A percentile compares a stretch with the other conserved stretches of the same genome.
Evolutionary conservation across 2,888 invertebrate genomes (phyloP).

Genomic region (Salpingus planirostris): DNA sequence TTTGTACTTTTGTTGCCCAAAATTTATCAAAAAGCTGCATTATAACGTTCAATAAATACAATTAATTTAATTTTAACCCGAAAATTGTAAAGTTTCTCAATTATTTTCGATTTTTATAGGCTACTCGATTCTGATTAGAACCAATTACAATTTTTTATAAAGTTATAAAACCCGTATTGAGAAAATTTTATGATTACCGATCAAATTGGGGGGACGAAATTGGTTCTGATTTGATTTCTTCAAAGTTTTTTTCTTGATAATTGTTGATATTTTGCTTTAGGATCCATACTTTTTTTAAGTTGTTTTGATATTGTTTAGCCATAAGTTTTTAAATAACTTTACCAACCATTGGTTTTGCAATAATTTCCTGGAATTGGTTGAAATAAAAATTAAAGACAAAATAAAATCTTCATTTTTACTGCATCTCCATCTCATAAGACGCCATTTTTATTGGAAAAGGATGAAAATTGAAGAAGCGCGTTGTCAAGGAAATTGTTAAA

Average conservation of each 20-base stretch:
- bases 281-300: constrained; percentile 23
- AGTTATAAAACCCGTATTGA: constrained; percentile 14
- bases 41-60: constrained; percentile 22
- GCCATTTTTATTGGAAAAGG: no score
- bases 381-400: constrained; percentile 25
- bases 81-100: constrained; percentile 30
- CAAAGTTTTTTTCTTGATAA: constrained; percentile 8
- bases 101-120: constrained; percentile 10
- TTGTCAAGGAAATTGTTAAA: no score
- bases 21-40: constrained; percentile 27
- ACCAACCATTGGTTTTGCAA: constrained; percentile 27
- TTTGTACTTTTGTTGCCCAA: constrained; percentile 32
- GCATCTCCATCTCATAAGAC: no score
- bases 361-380: constrained; percentile 32
- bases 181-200: no score
- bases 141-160: neutral
- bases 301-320: constrained; percentile 33
- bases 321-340: constrained; percentile 23
- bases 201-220: no score
- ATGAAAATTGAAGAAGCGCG: no score
- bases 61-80: constrained; percentile 34
- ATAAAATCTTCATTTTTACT: no score
- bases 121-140: constrained; percentile 17
- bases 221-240: constrained; percentile 15
- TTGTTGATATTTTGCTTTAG: constrained; percentile 4